Evolutionary conservation across 2,888 invertebrate genomes (phyloP), one percentile per base, ranked within the genome.

Genomic region (Endotricha flammealis): DNA sequence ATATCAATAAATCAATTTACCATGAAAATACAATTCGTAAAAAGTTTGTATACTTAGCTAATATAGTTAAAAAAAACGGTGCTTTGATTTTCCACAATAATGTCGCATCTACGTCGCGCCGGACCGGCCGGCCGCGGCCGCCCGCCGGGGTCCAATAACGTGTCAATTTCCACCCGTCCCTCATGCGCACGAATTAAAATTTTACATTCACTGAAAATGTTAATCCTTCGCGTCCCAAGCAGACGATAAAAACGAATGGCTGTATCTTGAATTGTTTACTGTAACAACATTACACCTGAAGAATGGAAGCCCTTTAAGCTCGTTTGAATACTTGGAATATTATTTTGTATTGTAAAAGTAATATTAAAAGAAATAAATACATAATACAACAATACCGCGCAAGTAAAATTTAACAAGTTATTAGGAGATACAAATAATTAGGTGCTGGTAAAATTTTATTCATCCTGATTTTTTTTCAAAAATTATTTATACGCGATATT

Each of bases 161-260:
- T 63, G 74, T 77, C 79, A 79, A 79, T 82, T 79, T 68, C 61
- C 48, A 50, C 50, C 61, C 63, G 64, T 71, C 71, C 69, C 70
- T 74, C 67, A 71, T 65, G 73, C 67, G 53, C 50, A 62, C 57
- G 74, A 76, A 81, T 81, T 79, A 80, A 80, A 80, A 80, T 81
- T 82, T 76, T 71, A 81, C 70, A 75, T 76, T 53, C 70, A 74
- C 66, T 66, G 71, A 72, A 78, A 79, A 80, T 74, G 70, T 76
- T 81, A 80, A 81, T 78, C 77, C 73, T 70, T 75, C 59, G 58
- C 60, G 70, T 77, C 77, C 78, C 78, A 62, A 58, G 67, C 57
- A 66, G 59, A 62, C 67, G 60, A 74, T 80, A 75, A 80, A 80
- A 80, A 70, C 67, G 61, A 75, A 79, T 79, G 72, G 67, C 63